Conservation (phyloP, 2,797 vertebrate genomes). For the Clarias platycephalus region DNA sequence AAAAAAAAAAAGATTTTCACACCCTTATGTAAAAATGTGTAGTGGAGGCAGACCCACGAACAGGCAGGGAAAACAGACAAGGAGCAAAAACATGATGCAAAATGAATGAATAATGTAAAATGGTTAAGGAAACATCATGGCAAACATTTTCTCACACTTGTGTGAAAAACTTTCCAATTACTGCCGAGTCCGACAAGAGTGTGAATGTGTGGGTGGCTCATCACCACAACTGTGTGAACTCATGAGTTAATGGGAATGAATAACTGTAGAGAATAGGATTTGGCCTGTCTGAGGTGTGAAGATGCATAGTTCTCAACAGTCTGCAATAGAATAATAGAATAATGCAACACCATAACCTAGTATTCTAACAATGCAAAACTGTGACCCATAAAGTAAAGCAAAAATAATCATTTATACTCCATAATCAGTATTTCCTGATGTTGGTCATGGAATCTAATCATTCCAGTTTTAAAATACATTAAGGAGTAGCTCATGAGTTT, state of each 20-base stretch:
- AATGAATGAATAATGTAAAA: neutral
- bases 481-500: neutral
- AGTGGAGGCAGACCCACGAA: neutral
- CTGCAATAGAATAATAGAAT: neutral
- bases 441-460: neutral
- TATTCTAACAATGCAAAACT: neutral
- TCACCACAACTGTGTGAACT: constrained; percentile 14
- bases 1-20: constrained; percentile 3
- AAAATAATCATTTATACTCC: neutral
- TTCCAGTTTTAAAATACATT: neutral
- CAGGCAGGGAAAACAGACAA: constrained; percentile 8
- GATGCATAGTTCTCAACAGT: neutral
- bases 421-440: neutral
- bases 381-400: neutral
- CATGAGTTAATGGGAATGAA: constrained; percentile 27
- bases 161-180: constrained; percentile 31
- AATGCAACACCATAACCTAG: neutral
- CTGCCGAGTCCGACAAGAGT: constrained; percentile 5
- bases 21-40: neutral
- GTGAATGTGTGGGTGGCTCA: constrained; percentile 27
- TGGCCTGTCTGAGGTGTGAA: constrained; percentile 9
- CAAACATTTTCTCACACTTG: constrained; percentile 17
- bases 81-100: constrained; percentile 13
- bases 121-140: constrained; percentile 3
- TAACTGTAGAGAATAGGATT: neutral